Conservation (phyloP, 1,140 invertebrate species). For the Wiebesia pumilae region DNA sequence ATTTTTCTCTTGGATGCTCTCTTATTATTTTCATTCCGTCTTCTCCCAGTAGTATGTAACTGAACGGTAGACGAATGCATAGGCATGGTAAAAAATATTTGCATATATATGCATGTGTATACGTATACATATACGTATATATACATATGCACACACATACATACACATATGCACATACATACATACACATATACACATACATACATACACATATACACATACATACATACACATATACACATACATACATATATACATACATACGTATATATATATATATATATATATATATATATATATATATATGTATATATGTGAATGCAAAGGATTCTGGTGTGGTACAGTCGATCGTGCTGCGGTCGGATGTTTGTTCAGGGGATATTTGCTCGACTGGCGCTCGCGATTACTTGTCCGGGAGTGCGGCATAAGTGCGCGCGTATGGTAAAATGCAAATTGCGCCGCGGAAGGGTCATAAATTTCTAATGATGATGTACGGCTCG, state of each 20-base stretch:
- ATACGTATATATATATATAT: neutral
- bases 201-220: neutral
- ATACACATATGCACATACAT: neutral
- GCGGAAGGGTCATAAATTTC: slow-evolving; percentile 51
- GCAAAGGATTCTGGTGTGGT: neutral
- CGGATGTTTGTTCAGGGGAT: slow-evolving; percentile 26
- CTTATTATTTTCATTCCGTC: neutral
- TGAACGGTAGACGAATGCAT: neutral
- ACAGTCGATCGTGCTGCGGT: neutral
- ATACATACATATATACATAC: neutral
- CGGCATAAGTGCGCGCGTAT: slow-evolving; percentile 39
- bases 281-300: neutral
- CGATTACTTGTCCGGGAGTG: slow-evolving; percentile 22
- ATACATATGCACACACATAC: neutral
- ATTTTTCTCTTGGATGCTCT: neutral
- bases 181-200: neutral
- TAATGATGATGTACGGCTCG: slow-evolving; percentile 50
- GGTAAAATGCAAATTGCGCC: slow-evolving; percentile 49
- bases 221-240: neutral
- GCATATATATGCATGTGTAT: no score
- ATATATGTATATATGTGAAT: slow-evolving; percentile 4
- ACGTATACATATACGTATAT: neutral
- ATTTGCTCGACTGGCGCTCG: slow-evolving; percentile 32
- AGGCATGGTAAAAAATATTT: neutral
- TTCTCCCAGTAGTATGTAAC: neutral